Evolutionary conservation across 92 coral and sea anemone species (phyloP), one percentile per base, ranked within the genome.

Genomic region (Actinostola sp.): DNA sequence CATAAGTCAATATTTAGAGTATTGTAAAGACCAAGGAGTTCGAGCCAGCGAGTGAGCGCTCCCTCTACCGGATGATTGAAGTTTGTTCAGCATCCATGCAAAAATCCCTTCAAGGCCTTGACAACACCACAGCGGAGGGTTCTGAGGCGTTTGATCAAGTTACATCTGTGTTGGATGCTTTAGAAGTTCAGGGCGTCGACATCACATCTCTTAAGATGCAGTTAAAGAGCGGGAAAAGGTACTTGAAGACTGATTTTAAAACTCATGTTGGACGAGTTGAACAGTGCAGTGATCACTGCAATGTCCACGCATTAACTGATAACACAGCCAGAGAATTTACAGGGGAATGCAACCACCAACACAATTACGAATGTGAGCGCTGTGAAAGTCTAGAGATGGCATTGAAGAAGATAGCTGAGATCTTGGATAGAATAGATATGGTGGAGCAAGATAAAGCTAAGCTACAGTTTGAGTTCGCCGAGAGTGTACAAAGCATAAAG

Each of bases 51-150:
- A 57, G 86, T 20, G 56, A 45, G 59, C 44, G 58, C 24, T 38
- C 75, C 30, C 74, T 72, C 30, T 63, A 24, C 35, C 4, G 80
- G 14, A 80, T 72, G 73, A 80, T 71, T n/a, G 67, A 80, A 35
- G 74, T 70, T 2, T 70, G 84, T 43, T 50, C 73, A 16, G 79
- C 79, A 32, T 80, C 85, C 29, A 62, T 30, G 50, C 85, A 71
- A 46, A 80, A 31, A 71, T 80, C 79, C 33, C 79, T 71, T 38
- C 78, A 50, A 36, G 71, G 71, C 16, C 5, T 66, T 44, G 55
- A 38, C 35, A 66, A 66, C 55, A 66, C 71, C 17, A 66, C 71
- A 42, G 71, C 71, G 50, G 71, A 66, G 13, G 71, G 71, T 42
- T 17, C 71, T 16, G 71, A 66, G 51, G 71, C 71, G 39, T 39